Base-by-base conservation (phyloP, 2,888 invertebrate genomes). In the Euzetes globulus region DNA sequence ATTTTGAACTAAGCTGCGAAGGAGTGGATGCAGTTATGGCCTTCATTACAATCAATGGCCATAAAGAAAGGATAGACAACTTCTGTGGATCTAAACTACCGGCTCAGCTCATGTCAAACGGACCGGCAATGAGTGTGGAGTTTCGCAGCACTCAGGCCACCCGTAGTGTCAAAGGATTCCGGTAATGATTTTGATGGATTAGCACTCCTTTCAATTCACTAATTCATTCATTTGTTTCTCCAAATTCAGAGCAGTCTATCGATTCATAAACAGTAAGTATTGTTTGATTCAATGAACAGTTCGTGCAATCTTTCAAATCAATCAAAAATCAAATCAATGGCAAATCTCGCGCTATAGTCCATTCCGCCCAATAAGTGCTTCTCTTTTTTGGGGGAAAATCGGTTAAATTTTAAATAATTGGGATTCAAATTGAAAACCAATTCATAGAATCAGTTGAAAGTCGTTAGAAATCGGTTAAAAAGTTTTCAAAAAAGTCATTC, bases 41-140 rank as follows among this genome's bases (percentile, higher is more conserved):
- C 17, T 90, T 90, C 82, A 89, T 93, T 71, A 88, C 90, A 80
- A 89, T 91, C 74, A 90, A 91, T 17, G 91, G 91, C 0, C 86
- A 91, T 79, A 88, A 91, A 85, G 92, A 92, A 81, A 89, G 91
- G 81, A 89, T 94, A 74, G 92, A 92, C 80, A 89, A 89, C 33
- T 91, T 91, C 81, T 97, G 97, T 82, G 94, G 93, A 6, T 87
- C 86, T 52, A 88, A 88, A 78, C 83, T 90, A 72, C 94, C 95
- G 0, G 90, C 90, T 79, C 92, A 92, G 75, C 86, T 96, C 78
- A 96, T 97, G 95, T 96, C 95, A 75, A 92, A 90, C 81, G 92
- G 92, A 58, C 90, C 91, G 72, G 87, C 90, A 80, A 85, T 97
- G 81, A 88, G 91, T 82, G 84, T 97, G 75, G 92, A 94, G 83